Evolutionary conservation across 1,140 invertebrate genomes (phyloP).

Genomic region (Galendromus occidentalis): DNA sequence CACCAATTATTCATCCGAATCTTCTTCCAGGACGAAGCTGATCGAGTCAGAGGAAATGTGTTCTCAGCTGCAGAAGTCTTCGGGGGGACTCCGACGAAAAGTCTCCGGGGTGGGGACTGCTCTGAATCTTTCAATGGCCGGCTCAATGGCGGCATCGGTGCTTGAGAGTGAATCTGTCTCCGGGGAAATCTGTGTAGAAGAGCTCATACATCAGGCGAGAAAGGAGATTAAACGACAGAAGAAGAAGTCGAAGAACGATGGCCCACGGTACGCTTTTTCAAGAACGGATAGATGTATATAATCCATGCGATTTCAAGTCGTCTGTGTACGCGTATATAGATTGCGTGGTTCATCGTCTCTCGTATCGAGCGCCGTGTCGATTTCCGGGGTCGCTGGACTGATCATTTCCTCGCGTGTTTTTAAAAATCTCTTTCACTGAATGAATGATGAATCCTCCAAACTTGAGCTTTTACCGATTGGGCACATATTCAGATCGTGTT

Average conservation of each 20-base stretch:
- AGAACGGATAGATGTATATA: no score
- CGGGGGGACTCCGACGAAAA: conserved; percentile 11
- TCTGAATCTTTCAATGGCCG: neutral
- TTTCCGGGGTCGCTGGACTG: no score
- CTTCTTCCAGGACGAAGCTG: conserved; percentile 40
- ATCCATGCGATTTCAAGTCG: no score
- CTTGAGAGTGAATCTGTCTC: neutral
- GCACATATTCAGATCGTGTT: neutral
- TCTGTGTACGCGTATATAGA: no score
- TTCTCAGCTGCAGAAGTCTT: conserved; percentile 36
- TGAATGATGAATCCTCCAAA: neutral
- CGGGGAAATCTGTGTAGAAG: conserved; percentile 15
- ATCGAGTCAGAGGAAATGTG: conserved; percentile 70
- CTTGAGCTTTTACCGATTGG: neutral
- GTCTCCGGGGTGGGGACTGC: neutral
- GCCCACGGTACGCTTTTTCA: conserved; percentile 11
- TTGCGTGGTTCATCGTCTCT: no score
- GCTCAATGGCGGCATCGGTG: neutral
- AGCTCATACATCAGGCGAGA: conserved; percentile 42
- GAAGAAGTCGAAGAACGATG: conserved; percentile 24
- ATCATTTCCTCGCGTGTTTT: no score
- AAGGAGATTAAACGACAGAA: conserved; percentile 40
- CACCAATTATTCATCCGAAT: no score
- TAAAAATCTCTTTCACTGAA: no score
- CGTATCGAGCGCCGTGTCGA: no score